Percentiles rank a stretch among this genome's conserved stretches.
These are phyloP conservation scores for Nycticryphes semicollaris DNA, from an alignment of 2,113 vertebrate genomes.

Conservation along the genomic window DNA sequence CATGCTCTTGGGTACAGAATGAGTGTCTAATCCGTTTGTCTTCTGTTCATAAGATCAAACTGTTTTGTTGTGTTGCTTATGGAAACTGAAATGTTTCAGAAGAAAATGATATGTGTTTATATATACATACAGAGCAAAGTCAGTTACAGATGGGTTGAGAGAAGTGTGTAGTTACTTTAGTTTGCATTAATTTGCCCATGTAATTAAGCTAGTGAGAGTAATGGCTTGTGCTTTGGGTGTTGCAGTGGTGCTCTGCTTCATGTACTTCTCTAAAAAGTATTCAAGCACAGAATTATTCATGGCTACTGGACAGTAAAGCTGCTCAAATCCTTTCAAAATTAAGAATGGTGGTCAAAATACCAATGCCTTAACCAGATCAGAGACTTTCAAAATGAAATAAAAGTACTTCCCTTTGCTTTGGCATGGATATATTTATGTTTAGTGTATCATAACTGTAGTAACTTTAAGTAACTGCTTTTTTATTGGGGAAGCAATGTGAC, in stretches of 20 bases:
- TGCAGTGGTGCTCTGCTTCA: neutral
- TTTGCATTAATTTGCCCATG: neutral
- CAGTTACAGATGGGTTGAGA: neutral
- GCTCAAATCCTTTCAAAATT: constrained; percentile 33
- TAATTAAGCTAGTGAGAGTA: neutral
- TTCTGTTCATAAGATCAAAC: neutral
- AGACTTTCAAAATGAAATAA: neutral
- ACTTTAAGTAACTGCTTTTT: neutral
- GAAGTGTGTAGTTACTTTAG: neutral
- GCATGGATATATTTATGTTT: neutral
- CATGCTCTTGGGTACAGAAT: neutral
- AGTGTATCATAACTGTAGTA: neutral
- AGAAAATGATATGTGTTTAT: fast-evolving
- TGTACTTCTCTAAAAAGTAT: neutral
- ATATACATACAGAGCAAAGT: neutral
- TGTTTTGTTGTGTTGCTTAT: neutral
- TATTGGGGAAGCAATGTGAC: neutral
- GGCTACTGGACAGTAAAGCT: constrained; percentile 13
- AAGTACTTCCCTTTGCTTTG: neutral
- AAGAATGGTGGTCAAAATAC: constrained; percentile 15
- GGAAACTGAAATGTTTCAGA: neutral
- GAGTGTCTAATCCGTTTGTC: neutral
- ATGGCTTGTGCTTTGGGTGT: neutral
- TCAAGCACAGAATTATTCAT: neutral
- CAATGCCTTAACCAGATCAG: neutral